A percentile compares a stretch with the other conserved stretches of the same genome.
Evolutionary conservation across 2,113 vertebrate genomes (phyloP).

Genomic region (Crocuta crocuta): DNA sequence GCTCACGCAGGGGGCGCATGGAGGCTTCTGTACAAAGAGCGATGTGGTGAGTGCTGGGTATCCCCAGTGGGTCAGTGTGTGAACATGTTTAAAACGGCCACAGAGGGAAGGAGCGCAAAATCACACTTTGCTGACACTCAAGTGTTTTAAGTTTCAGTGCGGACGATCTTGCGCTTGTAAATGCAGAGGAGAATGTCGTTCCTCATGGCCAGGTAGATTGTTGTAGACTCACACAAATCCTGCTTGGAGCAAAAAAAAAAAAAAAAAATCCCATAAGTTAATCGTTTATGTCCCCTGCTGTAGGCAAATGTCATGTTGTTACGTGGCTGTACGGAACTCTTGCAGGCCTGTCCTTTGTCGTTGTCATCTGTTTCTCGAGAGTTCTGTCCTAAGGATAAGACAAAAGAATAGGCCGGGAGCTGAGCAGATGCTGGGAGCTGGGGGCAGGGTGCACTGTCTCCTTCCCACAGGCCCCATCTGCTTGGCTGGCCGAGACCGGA

Average conservation of each 20-base stretch:
- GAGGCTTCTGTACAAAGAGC: background rate
- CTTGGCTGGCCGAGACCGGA: fast-evolving
- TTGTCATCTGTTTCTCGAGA: background rate
- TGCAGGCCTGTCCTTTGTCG: fast-evolving
- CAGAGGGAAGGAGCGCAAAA: background rate
- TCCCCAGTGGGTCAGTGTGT: background rate
- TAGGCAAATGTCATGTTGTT: background rate
- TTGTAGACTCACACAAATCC: background rate
- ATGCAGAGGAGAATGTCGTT: no score
- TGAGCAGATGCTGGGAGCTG: fast-evolving
- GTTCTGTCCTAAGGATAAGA: background rate
- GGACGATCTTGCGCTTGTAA: no score
- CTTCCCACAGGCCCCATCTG: background rate
- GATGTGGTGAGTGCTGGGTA: background rate
- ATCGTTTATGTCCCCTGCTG: fast-evolving
- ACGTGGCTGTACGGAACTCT: no score
- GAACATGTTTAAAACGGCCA: background rate
- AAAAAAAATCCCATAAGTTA: background rate
- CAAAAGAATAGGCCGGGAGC: background rate
- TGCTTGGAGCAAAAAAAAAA: background rate
- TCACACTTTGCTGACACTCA: fast-evolving
- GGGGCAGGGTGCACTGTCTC: fast-evolving
- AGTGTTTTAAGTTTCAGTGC: background rate
- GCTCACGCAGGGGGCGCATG: no score
- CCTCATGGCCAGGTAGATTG: background rate